Conservation (phyloP, 2,888 invertebrate genomes). For the Tetranychus truncatus region DNA sequence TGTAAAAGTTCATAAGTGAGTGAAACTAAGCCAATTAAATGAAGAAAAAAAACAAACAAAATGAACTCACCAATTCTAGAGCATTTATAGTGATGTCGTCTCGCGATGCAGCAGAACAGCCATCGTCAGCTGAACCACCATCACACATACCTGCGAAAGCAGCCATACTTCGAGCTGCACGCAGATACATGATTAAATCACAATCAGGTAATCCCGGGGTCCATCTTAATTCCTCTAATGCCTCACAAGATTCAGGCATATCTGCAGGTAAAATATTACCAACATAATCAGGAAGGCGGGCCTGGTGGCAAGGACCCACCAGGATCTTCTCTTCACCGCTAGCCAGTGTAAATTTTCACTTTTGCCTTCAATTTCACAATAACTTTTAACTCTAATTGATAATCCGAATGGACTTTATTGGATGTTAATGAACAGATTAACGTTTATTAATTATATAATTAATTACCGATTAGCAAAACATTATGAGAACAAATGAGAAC, state of each 20-base stretch:
- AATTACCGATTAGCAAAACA: no score
- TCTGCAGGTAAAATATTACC: slow-evolving; percentile 32
- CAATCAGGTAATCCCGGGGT: slow-evolving; percentile 81
- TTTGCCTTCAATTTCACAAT: no score
- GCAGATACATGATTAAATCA: slow-evolving; percentile 88
- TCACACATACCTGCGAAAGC: slow-evolving; percentile 98
- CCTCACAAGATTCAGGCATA: slow-evolving; percentile 33
- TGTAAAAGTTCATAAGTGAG: background rate
- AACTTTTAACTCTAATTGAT: no score
- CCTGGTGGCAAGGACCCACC: slow-evolving; percentile 43
- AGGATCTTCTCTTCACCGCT: slow-evolving; percentile 38
- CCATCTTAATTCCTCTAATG: slow-evolving; percentile 75
- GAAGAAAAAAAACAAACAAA: background rate
- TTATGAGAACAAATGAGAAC: no score
- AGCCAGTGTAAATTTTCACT: background rate
- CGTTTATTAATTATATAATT: no score
- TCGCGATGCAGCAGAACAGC: slow-evolving; percentile 83
- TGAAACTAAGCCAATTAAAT: background rate
- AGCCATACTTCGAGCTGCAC: slow-evolving; percentile 88
- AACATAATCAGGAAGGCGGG: slow-evolving; percentile 33
- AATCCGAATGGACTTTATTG: no score
- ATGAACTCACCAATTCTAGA: slow-evolving; percentile 54
- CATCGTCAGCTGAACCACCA: slow-evolving; percentile 89
- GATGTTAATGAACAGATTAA: no score
- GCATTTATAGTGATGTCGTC: slow-evolving; percentile 96